phyloP scores from a whole-genome alignment of 2,797 vertebrate species.

The Uromys caudimaculatus region DNA sequence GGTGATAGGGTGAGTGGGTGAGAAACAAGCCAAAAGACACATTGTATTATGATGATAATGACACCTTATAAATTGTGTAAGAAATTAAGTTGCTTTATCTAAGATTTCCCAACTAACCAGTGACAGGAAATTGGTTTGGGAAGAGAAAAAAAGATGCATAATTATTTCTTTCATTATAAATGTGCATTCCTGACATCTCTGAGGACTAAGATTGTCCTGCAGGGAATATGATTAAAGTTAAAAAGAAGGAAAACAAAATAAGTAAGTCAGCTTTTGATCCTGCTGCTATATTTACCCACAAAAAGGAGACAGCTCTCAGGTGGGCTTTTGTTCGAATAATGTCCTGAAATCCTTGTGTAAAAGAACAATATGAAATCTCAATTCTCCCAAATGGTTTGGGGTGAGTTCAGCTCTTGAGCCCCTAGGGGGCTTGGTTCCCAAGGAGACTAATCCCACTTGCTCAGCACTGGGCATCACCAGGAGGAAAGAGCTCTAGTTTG shows the following conservation, averaged over 20 bases:
- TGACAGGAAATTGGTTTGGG: slow-evolving; percentile 67
- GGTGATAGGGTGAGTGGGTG: not conserved
- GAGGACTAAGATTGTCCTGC: slow-evolving; percentile 74
- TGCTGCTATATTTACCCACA: slow-evolving; percentile 81
- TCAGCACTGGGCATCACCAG: slow-evolving; percentile 77
- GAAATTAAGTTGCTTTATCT: slow-evolving; percentile 61
- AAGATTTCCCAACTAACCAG: slow-evolving; percentile 58
- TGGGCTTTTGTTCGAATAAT: slow-evolving; percentile 82
- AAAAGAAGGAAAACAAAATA: slow-evolving; percentile 79
- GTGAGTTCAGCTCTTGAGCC: slow-evolving; percentile 76
- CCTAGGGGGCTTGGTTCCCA: slow-evolving; percentile 79
- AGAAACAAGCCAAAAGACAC: not conserved
- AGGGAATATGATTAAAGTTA: slow-evolving; percentile 81
- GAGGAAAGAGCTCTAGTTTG: slow-evolving; percentile 67
- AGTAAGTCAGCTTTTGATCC: slow-evolving; percentile 79
- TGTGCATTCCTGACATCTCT: slow-evolving; percentile 74
- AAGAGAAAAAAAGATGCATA: slow-evolving; percentile 46
- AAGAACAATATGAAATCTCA: slow-evolving; percentile 84
- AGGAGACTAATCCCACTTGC: slow-evolving; percentile 83
- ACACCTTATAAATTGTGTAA: slow-evolving; percentile 35
- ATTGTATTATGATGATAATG: slow-evolving; percentile 30
- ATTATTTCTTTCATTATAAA: slow-evolving; percentile 76
- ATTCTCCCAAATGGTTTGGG: slow-evolving; percentile 81
- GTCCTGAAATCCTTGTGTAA: slow-evolving; percentile 81
- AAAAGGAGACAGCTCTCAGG: slow-evolving; percentile 82